Percentiles rank a stretch among this genome's conserved stretches.
Evolutionary conservation across 2,113 vertebrate species (phyloP).

Genomic region (Hyperoodon ampullatus): DNA sequence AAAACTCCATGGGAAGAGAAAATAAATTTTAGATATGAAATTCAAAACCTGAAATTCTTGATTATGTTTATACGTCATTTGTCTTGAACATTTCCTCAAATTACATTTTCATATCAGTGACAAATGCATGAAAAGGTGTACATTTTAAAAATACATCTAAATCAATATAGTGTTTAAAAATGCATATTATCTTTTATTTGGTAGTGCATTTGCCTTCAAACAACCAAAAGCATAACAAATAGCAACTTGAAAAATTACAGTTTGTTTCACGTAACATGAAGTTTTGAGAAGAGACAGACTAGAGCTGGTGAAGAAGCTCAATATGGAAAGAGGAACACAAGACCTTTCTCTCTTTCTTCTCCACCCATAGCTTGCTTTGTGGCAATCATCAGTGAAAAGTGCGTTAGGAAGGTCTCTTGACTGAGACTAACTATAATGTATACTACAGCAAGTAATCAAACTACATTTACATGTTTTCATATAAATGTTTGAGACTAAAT

Average conservation of each 20-base stretch:
- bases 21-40: not conserved
- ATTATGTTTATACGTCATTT: not conserved
- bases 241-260: not conserved
- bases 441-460: not conserved
- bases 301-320: not conserved
- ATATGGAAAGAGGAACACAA: not conserved
- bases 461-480: not conserved
- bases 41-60: not conserved
- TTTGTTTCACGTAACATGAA: not conserved
- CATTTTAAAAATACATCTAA: not conserved
- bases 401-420: not conserved
- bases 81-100: not conserved
- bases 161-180: not conserved
- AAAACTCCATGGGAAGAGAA: not conserved
- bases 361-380: not conserved
- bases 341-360: not conserved
- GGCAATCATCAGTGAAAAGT: not conserved
- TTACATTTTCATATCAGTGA: not conserved
- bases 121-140: not conserved
- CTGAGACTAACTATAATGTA: not conserved
- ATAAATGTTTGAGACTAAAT: not conserved
- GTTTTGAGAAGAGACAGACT: not conserved
- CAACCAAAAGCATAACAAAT: not conserved
- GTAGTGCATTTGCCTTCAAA: not conserved
- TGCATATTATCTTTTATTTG: not conserved